Conservation (phyloP, 2,888 invertebrate genomes). For the Cerceris rybyensis region DNA sequence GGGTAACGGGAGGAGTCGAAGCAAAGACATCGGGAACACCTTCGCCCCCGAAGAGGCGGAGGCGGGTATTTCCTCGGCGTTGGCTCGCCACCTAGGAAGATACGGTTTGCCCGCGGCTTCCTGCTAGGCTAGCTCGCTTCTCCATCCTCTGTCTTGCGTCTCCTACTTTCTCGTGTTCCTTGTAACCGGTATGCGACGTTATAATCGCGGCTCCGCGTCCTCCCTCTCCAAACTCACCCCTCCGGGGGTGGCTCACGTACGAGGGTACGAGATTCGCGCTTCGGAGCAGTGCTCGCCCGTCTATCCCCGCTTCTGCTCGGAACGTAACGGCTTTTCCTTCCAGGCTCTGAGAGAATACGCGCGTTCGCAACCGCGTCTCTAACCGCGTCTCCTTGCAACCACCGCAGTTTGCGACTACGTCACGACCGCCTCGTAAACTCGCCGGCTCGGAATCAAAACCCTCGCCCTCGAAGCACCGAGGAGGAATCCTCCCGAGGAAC, state of each 20-base stretch:
- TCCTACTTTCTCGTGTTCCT: constrained; percentile 65
- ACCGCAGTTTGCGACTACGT: constrained; percentile 66
- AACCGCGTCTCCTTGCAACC: constrained; percentile 32
- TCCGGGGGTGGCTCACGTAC: too few species aligned
- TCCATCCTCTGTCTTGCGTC: constrained; percentile 54
- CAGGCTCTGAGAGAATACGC: constrained; percentile 13
- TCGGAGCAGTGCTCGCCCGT: too few species aligned
- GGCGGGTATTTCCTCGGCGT: not conserved
- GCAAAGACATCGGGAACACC: too few species aligned
- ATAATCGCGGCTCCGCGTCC: constrained; percentile 70
- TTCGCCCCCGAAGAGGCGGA: too few species aligned
- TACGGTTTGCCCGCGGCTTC: not conserved
- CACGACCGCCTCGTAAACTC: constrained; percentile 72
- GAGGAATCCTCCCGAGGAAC: not conserved
- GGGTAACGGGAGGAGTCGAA: too few species aligned
- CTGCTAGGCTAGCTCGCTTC: constrained; percentile 12
- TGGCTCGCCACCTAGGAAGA: not conserved
- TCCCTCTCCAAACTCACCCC: constrained; percentile 2
- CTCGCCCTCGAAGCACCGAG: constrained; percentile 35
- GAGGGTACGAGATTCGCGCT: too few species aligned
- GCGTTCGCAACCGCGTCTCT: constrained; percentile 14
- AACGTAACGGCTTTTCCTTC: not conserved
- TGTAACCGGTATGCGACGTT: constrained; percentile 74
- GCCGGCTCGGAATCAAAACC: constrained; percentile 61
- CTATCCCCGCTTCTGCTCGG: not conserved